Evolutionary conservation across 2,797 vertebrate species (phyloP).

Genomic region (Ibycter americanus): DNA sequence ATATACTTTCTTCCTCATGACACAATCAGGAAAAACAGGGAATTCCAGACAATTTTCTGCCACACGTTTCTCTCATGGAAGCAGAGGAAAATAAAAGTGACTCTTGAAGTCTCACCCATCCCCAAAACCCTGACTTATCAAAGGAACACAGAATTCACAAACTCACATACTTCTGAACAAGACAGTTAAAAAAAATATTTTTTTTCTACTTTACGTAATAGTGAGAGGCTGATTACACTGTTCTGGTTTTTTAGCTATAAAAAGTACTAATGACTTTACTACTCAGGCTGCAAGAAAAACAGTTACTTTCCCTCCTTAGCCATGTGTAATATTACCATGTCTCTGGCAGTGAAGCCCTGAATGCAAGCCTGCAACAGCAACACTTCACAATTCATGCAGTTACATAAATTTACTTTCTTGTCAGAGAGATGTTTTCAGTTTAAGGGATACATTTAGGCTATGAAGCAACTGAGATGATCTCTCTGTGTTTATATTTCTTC

Average conservation of each 20-base stretch:
- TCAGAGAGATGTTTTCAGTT: constrained; percentile 28
- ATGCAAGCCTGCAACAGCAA: background rate
- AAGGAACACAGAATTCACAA: background rate
- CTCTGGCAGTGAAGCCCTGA: background rate
- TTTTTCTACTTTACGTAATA: background rate
- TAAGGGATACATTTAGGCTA: constrained; percentile 33
- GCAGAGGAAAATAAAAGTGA: background rate
- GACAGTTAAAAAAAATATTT: background rate
- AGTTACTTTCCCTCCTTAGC: background rate
- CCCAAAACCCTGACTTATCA: background rate
- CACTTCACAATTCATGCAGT: background rate
- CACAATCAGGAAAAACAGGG: background rate
- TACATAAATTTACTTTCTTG: constrained; percentile 27
- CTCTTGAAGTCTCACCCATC: background rate
- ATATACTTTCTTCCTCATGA: background rate
- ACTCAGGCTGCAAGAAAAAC: background rate
- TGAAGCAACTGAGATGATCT: background rate
- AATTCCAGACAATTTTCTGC: background rate
- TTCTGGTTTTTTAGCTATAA: background rate
- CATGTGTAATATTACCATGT: background rate
- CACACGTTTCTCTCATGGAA: background rate
- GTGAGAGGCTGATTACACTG: background rate
- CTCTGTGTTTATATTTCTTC: background rate
- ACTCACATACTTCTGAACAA: background rate
- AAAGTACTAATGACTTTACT: background rate